A percentile compares a stretch with the other conserved stretches of the same genome.
phyloP scores from a whole-genome alignment of 2,888 invertebrate species.

The Clusia tigrina region DNA sequence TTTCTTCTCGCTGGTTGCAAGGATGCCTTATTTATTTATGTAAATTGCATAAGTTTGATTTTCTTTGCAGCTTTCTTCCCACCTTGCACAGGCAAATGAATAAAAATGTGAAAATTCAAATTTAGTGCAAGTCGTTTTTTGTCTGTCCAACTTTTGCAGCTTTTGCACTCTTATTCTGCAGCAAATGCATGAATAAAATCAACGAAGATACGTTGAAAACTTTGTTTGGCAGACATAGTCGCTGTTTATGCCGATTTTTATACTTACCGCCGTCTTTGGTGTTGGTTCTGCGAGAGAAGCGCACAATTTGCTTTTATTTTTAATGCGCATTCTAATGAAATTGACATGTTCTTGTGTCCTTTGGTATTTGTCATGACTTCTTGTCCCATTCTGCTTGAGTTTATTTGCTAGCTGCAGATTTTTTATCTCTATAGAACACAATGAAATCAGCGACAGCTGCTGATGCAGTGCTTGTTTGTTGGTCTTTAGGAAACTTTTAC shows the following conservation, averaged over 20 bases:
- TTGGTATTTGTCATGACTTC: conserved; percentile 14
- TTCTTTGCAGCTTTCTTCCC: background rate
- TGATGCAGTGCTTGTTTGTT: background rate
- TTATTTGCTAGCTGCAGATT: conserved; percentile 38
- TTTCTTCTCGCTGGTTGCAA: background rate
- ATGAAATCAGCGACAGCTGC: background rate
- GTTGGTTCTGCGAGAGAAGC: conserved; percentile 26
- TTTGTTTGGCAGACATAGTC: background rate
- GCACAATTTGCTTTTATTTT: conserved; percentile 52
- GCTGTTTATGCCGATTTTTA: conserved; percentile 1
- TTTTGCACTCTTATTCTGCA: background rate
- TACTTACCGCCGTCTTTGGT: conserved; percentile 5
- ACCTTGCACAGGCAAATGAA: background rate
- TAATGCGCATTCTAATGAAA: conserved; percentile 53
- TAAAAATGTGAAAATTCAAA: background rate
- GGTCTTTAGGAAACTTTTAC: background rate
- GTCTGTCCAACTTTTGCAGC: background rate
- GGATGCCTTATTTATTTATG: conserved; percentile 2
- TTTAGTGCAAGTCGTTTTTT: background rate
- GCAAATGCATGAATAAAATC: conserved; percentile 7
- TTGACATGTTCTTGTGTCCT: conserved; percentile 46
- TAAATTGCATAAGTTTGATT: conserved; percentile 4
- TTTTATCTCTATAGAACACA: conserved; percentile 27
- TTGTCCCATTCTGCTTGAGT: conserved; percentile 24
- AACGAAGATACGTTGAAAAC: background rate